phyloP scores from a whole-genome alignment of 2,888 invertebrate species.

The Platypus cylindrus region DNA sequence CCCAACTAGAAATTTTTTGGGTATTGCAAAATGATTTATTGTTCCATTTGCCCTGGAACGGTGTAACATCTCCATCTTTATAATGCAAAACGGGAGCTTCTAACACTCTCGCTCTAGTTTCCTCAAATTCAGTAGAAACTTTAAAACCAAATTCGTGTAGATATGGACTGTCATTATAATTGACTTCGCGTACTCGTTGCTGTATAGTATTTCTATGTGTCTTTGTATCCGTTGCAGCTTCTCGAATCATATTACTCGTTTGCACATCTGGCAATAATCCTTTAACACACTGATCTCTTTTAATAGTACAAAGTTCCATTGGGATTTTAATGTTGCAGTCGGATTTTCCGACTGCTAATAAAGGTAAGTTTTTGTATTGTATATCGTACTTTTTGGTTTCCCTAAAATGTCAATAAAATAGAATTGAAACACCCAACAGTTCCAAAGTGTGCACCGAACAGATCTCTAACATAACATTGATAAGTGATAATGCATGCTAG shows the following conservation, averaged over 20 bases:
- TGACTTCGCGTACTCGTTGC: slow-evolving; percentile 8
- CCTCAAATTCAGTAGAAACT: slow-evolving; percentile 59
- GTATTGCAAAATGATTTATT: slow-evolving; percentile 31
- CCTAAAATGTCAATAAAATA: neutral
- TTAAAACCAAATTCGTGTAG: slow-evolving; percentile 73
- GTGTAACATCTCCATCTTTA: slow-evolving; percentile 14
- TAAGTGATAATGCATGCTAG: too few relatives aligned
- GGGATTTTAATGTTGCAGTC: slow-evolving; percentile 54
- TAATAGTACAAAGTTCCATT: slow-evolving; percentile 67
- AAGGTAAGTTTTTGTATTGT: slow-evolving; percentile 58
- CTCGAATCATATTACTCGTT: slow-evolving; percentile 29
- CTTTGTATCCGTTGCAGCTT: slow-evolving; percentile 73
- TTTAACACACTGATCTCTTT: slow-evolving; percentile 62
- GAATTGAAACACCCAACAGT: too few relatives aligned
- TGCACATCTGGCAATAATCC: slow-evolving; percentile 72
- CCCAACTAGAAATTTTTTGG: slow-evolving; percentile 33
- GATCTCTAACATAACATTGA: too few relatives aligned
- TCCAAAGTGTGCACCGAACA: too few relatives aligned
- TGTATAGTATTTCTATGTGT: slow-evolving; percentile 64
- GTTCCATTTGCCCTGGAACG: slow-evolving; percentile 36
- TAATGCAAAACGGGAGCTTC: slow-evolving; percentile 45
- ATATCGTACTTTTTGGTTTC: slow-evolving; percentile 20
- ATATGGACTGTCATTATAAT: slow-evolving; percentile 36
- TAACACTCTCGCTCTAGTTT: slow-evolving; percentile 66
- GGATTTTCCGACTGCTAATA: slow-evolving; percentile 55